These are phyloP conservation scores for Drosophila mayaguana DNA, from an alignment of 2,888 invertebrate genomes.

Conservation along the genomic window DNA sequence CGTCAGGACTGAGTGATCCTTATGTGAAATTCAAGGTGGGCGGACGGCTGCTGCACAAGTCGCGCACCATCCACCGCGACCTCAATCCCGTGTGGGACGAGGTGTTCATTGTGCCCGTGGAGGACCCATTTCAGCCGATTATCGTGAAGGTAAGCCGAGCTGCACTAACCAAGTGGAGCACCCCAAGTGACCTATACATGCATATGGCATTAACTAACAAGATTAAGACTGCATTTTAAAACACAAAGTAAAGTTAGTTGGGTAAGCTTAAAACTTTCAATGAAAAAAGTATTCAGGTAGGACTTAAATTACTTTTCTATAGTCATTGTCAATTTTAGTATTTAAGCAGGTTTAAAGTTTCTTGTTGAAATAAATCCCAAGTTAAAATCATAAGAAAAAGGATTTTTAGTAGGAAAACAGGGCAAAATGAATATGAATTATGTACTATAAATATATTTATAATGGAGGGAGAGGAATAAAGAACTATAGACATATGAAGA, in stretches of 20 bases:
- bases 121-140: conserved; percentile 94
- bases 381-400: too few relatives aligned
- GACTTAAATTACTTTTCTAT: too few relatives aligned
- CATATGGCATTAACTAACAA: background rate
- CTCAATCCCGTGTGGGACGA: conserved; percentile 99
- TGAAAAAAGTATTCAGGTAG: background rate
- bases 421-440: too few relatives aligned
- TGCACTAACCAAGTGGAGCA: background rate
- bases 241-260: background rate
- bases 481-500: too few relatives aligned
- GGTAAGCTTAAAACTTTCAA: background rate
- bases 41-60: conserved; percentile 95
- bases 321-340: too few relatives aligned
- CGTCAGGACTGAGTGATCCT: conserved; percentile 96
- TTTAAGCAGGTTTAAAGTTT: too few relatives aligned
- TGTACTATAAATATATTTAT: too few relatives aligned
- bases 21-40: conserved; percentile 98
- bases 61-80: conserved; percentile 96
- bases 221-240: background rate
- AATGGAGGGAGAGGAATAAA: too few relatives aligned
- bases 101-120: conserved; percentile 95
- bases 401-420: too few relatives aligned
- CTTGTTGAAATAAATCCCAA: too few relatives aligned
- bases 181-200: background rate
- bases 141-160: conserved; percentile 90